Evolutionary conservation across 1,140 invertebrate species (phyloP).

Genomic region (Plutomurus gul): DNA sequence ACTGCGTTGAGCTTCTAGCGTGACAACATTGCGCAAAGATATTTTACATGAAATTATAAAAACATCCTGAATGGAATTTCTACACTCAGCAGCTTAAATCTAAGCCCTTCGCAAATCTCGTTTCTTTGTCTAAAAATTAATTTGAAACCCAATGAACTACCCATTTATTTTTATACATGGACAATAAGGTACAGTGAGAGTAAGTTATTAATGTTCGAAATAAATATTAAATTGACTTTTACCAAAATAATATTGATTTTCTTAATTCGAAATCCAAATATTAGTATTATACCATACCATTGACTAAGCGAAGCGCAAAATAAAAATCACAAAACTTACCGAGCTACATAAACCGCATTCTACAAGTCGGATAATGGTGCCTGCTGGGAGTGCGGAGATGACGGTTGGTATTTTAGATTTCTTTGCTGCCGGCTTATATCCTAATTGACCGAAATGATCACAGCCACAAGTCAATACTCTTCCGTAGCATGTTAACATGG

Average conservation of each 20-base stretch:
- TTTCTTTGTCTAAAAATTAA: neutral
- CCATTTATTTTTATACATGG: neutral
- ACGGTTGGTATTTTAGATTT: constrained; percentile 49
- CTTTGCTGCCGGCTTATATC: constrained; percentile 24
- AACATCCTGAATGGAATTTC: too few species aligned
- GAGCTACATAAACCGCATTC: constrained; percentile 46
- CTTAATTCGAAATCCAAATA: too few species aligned
- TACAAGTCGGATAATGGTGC: constrained; percentile 39
- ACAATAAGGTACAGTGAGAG: neutral
- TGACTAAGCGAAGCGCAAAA: neutral
- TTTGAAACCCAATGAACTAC: neutral
- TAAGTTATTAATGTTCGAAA: too few species aligned
- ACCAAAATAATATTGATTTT: too few species aligned
- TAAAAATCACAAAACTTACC: constrained; percentile 33
- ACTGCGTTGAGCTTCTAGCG: too few species aligned
- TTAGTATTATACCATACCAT: neutral
- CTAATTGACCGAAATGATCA: constrained; percentile 53
- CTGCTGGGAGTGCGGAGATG: constrained; percentile 30
- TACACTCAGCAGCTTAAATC: too few species aligned
- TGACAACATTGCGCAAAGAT: too few species aligned
- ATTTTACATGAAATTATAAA: too few species aligned
- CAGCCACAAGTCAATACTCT: constrained; percentile 48
- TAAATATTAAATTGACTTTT: too few species aligned
- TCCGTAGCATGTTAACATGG: constrained; percentile 44
- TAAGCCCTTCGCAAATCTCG: too few species aligned